These are phyloP conservation scores for Cordilura impudica DNA, from an alignment of 2,888 invertebrate species.

Conservation along the genomic window DNA sequence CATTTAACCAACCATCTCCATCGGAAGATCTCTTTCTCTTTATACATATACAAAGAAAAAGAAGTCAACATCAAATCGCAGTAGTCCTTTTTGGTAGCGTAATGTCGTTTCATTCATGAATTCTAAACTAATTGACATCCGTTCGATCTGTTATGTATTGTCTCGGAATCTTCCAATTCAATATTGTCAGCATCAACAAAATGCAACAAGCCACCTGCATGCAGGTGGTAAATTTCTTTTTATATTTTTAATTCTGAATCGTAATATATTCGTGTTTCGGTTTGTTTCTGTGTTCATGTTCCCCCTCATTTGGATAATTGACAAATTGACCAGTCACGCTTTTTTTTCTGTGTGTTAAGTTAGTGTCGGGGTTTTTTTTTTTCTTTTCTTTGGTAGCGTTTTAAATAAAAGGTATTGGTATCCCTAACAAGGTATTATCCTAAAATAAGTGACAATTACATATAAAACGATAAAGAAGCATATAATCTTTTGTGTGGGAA, in stretches of 20 bases:
- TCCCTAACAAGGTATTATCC: conserved; percentile 62
- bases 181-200: conserved; percentile 31
- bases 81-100: conserved; percentile 45
- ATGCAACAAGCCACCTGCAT: conserved; percentile 68
- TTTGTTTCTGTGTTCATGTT: conserved; percentile 55
- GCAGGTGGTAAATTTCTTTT: conserved; percentile 71
- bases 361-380: conserved; percentile 64
- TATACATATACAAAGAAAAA: conserved; percentile 8
- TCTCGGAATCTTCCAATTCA: conserved; percentile 49
- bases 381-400: background rate
- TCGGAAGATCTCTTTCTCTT: conserved; percentile 29
- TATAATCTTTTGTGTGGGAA: conserved; percentile 27
- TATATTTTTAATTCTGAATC: conserved; percentile 50
- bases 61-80: conserved; percentile 35
- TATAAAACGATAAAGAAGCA: conserved; percentile 47
- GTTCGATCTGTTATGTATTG: conserved; percentile 59
- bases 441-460: conserved; percentile 62
- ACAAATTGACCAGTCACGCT: conserved; percentile 74
- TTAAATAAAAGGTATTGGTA: conserved; percentile 52
- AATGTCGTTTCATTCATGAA: conserved; percentile 69
- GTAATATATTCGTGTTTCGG: conserved; percentile 58
- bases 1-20: conserved; percentile 46
- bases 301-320: conserved; percentile 75
- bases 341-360: conserved; percentile 21
- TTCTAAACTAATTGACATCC: conserved; percentile 74